Base-by-base conservation (phyloP, 1,140 invertebrate species). In the Anastatus disparis region DNA sequence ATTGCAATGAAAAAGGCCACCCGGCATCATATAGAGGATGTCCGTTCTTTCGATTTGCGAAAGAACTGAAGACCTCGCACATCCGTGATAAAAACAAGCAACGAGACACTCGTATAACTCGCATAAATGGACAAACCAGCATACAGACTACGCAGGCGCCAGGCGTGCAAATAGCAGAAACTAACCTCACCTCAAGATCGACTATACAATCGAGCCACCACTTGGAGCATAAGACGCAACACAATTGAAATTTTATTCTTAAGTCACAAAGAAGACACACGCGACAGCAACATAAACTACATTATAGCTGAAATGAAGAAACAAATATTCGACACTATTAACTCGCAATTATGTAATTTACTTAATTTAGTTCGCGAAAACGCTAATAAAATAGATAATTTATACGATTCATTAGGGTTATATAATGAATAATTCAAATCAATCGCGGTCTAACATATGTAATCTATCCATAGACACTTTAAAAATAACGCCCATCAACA, bases 1-100 rank as follows among this genome's bases (percentile, higher is more conserved):
- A 73, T 20, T 77, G 75, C 42, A 31, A 70, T 9, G 7, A 71
- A 38, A 52, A 69, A 0, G 74, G 74, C 1, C 75, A 79, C 31
- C 76, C 76, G 13, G 78, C 75, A 0, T 74, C 61, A 2, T 79
- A 77, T 38, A 70, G 65, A 46, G 75, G 76, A 3, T 79, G 76
- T 24, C 70, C 66, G 1, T 71, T 42, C 26, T 42, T 63, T 0
- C 64, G 69, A 58, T 59, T 67, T 15, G 6, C 15, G 9, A 8
- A 44, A 44, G 6, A 3, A 44, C 15, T n/a, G n/a, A 44, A 38
- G 12, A 6, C 3, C 8, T 8, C 40, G n/a, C 40, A 44, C 3
- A 15, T 15, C 15, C 8, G 9, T 12, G n/a, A 3, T 15, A 38
- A 38, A 6, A 38, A 38, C 35, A 6, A 12, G 6, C 35, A 12